A percentile compares a stretch with the other conserved stretches of the same genome.
Evolutionary conservation across 2,797 vertebrate genomes (phyloP).

Genomic region (Amblyraja radiata): DNA sequence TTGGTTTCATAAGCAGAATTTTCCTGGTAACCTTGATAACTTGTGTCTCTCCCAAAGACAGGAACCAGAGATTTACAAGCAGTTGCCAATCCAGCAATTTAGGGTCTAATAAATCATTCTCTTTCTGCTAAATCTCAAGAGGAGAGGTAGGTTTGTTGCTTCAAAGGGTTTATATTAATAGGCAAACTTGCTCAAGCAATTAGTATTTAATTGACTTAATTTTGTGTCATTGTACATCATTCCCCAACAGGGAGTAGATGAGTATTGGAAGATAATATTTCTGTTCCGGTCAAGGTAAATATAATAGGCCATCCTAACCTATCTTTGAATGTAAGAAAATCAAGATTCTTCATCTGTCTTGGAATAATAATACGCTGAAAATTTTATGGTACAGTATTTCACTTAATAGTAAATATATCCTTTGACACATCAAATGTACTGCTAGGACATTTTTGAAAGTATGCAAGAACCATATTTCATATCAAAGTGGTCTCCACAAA

Average conservation of each 20-base stretch:
- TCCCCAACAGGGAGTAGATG: not conserved
- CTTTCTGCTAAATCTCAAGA: not conserved
- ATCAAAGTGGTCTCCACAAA: too few species aligned
- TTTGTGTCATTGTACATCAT: not conserved
- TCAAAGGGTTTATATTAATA: not conserved
- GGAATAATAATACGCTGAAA: not conserved
- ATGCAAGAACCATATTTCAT: not conserved
- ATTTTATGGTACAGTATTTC: not conserved
- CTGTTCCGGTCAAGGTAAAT: not conserved
- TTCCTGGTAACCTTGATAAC: not conserved
- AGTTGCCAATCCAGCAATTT: not conserved
- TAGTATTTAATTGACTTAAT: not conserved
- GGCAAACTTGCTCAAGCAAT: not conserved
- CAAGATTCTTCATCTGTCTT: not conserved
- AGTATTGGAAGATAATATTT: not conserved
- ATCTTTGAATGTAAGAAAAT: not conserved
- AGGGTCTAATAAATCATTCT: not conserved
- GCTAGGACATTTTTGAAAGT: not conserved
- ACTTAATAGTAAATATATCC: not conserved
- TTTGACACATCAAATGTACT: not conserved
- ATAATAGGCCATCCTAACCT: not conserved
- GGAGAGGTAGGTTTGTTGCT: not conserved
- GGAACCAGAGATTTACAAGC: not conserved
- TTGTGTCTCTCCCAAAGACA: not conserved
- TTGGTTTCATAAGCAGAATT: not conserved